Conservation (phyloP, 2,797 vertebrate genomes). For the Falco novaeseelandiae region DNA sequence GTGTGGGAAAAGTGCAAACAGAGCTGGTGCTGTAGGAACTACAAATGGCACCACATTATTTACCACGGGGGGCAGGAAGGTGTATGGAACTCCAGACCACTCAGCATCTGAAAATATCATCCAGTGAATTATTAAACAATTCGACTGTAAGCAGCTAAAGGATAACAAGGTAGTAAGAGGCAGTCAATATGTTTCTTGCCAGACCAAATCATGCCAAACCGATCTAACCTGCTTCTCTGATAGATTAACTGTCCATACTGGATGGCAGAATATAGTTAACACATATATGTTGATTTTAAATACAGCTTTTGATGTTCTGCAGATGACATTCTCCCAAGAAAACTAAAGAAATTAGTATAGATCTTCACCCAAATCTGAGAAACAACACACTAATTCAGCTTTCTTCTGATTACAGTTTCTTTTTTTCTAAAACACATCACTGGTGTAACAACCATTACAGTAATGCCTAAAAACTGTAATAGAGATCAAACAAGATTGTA, state of each 20-base stretch:
- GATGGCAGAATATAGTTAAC: background rate
- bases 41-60: background rate
- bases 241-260: background rate
- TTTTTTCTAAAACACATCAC: constrained; percentile 3
- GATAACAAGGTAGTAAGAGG: background rate
- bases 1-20: constrained; percentile 42
- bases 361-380: background rate
- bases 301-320: background rate
- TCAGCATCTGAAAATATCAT: background rate
- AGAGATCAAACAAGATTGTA: constrained; percentile 23
- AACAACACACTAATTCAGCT: background rate
- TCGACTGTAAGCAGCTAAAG: background rate
- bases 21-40: background rate
- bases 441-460: background rate
- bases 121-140: constrained; percentile 21
- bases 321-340: background rate
- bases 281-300: background rate
- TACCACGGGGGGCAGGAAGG: background rate
- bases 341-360: background rate
- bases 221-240: constrained; percentile 7
- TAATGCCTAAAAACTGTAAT: background rate
- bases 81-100: background rate
- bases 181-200: background rate
- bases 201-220: background rate
- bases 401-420: background rate